Conservation (phyloP, 2,797 vertebrate genomes). For the Sebastes hubbsi region DNA sequence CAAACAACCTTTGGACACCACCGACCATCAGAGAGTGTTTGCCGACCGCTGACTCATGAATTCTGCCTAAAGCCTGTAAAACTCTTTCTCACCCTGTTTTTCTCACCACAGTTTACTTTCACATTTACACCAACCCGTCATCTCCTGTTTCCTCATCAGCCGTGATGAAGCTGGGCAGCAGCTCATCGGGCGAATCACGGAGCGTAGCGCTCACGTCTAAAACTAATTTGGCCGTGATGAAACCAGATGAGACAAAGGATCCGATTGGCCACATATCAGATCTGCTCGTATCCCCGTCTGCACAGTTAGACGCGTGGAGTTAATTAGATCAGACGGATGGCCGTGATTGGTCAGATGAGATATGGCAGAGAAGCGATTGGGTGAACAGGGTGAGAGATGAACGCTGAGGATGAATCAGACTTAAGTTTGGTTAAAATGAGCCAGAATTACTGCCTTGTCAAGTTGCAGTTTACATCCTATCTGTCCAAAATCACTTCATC, state of each 20-base stretch:
- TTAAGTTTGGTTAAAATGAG: background rate
- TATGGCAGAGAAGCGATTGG: background rate
- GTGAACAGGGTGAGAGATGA: background rate
- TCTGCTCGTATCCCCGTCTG: background rate
- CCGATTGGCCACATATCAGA: conserved; percentile 1
- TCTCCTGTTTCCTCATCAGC: background rate
- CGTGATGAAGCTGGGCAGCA: conserved; percentile 10
- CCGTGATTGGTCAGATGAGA: conserved; percentile 25
- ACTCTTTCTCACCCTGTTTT: background rate
- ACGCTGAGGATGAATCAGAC: background rate
- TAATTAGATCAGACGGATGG: conserved; percentile 17
- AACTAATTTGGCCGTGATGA: background rate
- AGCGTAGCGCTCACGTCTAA: background rate
- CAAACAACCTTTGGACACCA: background rate
- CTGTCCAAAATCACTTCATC: too few relatives aligned
- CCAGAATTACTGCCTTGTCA: too few relatives aligned
- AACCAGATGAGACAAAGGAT: conserved; percentile 5
- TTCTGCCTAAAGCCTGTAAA: background rate
- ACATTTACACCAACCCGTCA: background rate
- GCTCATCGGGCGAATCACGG: background rate
- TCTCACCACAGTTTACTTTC: background rate
- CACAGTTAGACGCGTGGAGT: background rate
- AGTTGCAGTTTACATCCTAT: too few relatives aligned
- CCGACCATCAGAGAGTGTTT: background rate
- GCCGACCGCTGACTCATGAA: background rate